A percentile compares a stretch with the other conserved stretches of the same genome.
Evolutionary conservation across 2,888 invertebrate species (phyloP).

Genomic region (Parnassius glacialis): DNA sequence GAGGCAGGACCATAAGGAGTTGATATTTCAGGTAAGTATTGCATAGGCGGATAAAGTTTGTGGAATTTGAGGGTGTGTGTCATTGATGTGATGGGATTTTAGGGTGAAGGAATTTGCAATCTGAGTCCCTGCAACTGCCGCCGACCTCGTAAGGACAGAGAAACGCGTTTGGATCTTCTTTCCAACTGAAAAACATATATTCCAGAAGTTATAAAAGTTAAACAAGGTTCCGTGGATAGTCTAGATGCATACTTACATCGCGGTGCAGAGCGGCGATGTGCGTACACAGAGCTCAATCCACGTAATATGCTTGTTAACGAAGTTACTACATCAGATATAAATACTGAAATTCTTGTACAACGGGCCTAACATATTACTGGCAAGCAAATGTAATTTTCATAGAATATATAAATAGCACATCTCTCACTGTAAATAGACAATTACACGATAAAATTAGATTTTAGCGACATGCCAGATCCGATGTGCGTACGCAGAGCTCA

Average conservation of each 20-base stretch:
- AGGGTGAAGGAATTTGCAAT: conserved; percentile 76
- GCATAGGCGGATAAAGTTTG: conserved; percentile 31
- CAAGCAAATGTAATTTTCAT: conserved; percentile 23
- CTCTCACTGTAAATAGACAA: conserved; percentile 27
- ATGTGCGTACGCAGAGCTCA: conserved; percentile 55
- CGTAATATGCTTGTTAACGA: conserved; percentile 41
- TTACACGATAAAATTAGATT: conserved; percentile 13
- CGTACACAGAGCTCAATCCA: conserved; percentile 56
- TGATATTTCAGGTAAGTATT: conserved; percentile 21
- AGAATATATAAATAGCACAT: conserved; percentile 20
- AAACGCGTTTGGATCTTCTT: conserved; percentile 71
- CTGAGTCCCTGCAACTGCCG: conserved; percentile 74
- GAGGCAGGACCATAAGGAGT: conserved; percentile 29
- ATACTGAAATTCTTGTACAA: conserved; percentile 44
- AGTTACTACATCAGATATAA: conserved; percentile 41
- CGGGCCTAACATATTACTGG: conserved; percentile 41
- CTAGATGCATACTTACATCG: conserved; percentile 65
- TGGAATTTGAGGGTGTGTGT: conserved; percentile 43
- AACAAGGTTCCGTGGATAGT: conserved; percentile 43
- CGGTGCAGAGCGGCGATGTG: conserved; percentile 50
- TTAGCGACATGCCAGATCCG: conserved; percentile 31
- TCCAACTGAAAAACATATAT: conserved; percentile 66
- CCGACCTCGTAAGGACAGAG: conserved; percentile 76
- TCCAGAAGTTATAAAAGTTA: conserved; percentile 33
- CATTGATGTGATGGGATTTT: conserved; percentile 50